Percentiles rank a stretch among this genome's conserved stretches.
Conservation (phyloP, 2,888 invertebrate genomes). For the Lapara coniferarum region DNA sequence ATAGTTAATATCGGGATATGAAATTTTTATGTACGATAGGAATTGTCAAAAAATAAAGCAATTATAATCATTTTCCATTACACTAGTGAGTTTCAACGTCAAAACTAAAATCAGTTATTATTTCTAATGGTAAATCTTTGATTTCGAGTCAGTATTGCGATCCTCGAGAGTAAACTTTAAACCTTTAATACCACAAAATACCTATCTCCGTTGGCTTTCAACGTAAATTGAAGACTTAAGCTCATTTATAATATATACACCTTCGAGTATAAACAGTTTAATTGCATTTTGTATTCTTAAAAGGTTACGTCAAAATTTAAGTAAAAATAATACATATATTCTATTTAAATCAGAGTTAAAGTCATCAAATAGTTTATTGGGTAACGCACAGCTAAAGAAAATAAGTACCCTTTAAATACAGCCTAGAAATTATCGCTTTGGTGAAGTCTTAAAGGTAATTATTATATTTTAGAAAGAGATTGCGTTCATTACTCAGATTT, state of each 20-base stretch:
- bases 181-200: constrained; percentile 30
- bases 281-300: background rate
- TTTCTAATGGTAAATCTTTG: background rate
- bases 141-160: constrained; percentile 10
- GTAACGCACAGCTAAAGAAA: too few species aligned
- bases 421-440: too few species aligned
- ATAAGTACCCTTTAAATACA: too few species aligned
- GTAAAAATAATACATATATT: too few species aligned
- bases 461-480: too few species aligned
- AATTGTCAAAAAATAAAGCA: background rate
- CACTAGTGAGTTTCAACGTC: background rate
- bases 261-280: background rate
- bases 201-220: constrained; percentile 3
- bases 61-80: too few species aligned
- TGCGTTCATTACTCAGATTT: too few species aligned
- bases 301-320: background rate
- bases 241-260: background rate
- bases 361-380: too few species aligned
- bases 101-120: background rate
- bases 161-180: constrained; percentile 31
- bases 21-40: too few species aligned
- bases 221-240: background rate
- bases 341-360: too few species aligned
- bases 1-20: too few species aligned
- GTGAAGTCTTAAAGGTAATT: too few species aligned